phyloP scores from a whole-genome alignment of 1,140 invertebrate genomes.

The Monochamus saltuarius region DNA sequence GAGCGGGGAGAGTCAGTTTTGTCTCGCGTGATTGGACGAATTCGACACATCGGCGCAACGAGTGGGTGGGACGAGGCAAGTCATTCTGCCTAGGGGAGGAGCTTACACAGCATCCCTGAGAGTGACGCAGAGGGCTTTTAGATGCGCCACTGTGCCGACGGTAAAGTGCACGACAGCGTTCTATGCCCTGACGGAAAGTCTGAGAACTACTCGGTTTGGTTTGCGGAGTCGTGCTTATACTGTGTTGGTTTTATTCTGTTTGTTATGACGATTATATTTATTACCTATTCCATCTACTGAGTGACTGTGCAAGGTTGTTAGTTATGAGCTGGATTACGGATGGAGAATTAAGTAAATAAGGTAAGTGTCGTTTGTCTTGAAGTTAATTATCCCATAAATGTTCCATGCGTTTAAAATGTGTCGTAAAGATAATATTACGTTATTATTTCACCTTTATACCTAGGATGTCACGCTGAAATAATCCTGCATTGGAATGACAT shows the following conservation, averaged over 20 bases:
- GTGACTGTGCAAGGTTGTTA: neutral
- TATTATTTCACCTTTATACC: too few relatives aligned
- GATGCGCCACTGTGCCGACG: slow-evolving; percentile 37
- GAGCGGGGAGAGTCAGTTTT: slow-evolving; percentile 17
- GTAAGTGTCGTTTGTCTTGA: too few relatives aligned
- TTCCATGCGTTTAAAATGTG: too few relatives aligned
- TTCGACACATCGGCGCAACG: slow-evolving; percentile 12
- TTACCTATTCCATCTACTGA: slow-evolving; percentile 1
- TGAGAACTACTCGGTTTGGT: neutral
- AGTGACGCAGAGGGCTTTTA: slow-evolving; percentile 34
- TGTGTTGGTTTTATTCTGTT: slow-evolving; percentile 7
- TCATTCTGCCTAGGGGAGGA: slow-evolving; percentile 28
- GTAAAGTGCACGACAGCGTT: slow-evolving; percentile 26
- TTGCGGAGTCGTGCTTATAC: neutral
- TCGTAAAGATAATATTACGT: too few relatives aligned
- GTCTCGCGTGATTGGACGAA: slow-evolving; percentile 39
- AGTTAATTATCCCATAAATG: too few relatives aligned
- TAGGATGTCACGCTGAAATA: too few relatives aligned
- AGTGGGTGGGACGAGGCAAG: slow-evolving; percentile 19
- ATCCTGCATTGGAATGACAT: too few relatives aligned
- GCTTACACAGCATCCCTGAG: slow-evolving; percentile 43
- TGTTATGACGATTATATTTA: neutral
- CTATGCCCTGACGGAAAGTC: slow-evolving; percentile 11
- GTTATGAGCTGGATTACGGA: too few relatives aligned
- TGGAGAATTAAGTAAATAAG: too few relatives aligned